Base-by-base conservation (phyloP, 2,888 invertebrate species). In the Eupithecia subumbrata region DNA sequence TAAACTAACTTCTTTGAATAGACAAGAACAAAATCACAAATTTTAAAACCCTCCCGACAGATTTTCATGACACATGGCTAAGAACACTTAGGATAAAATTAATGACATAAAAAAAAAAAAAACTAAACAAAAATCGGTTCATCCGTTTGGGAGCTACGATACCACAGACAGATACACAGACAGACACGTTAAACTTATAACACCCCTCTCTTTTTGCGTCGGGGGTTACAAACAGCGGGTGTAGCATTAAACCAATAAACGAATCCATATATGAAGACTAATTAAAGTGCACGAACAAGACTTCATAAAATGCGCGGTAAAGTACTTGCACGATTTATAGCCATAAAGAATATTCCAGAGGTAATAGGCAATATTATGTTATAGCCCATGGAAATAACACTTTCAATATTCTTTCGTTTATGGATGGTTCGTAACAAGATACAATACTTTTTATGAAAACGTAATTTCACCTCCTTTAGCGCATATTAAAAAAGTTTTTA, bases 281-380 rank as follows among this genome's bases (percentile, higher is more conserved):
- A 90, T 92, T 89, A 90, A 89, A 86, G 82, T 83, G 85, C 84
- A 86, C 86, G 85, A 84, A 86, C 84, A 81, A 84, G 80, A 83
- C 74, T 86, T 85, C 84, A 85, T 91, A 90, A 91, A 91, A 82
- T 85, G 82, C 84, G 85, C 82, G 84, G 86, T 87, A 88, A 92
- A 91, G 89, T 89, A 86, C 88, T 89, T 87, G 83, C 86, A 86
- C 82, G 86, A 88, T 76, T 92, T 90, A 92, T 89, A 79, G 84
- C 87, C 71, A 73, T 78, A 80, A 85, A 84, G 84, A 86, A 88
- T 87, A 85, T 82, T 84, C 82, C 78, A 66, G 77, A 78, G 66
- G 74, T 72, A 74, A 69, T 56, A 34, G 83, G 84, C 85, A 85
- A 87, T 87, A 86, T 84, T 84, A 86, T 83, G 84, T 87, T 86